Evolutionary conservation across 2,113 vertebrate genomes (phyloP).

Genomic region (Gadus macrocephalus): DNA sequence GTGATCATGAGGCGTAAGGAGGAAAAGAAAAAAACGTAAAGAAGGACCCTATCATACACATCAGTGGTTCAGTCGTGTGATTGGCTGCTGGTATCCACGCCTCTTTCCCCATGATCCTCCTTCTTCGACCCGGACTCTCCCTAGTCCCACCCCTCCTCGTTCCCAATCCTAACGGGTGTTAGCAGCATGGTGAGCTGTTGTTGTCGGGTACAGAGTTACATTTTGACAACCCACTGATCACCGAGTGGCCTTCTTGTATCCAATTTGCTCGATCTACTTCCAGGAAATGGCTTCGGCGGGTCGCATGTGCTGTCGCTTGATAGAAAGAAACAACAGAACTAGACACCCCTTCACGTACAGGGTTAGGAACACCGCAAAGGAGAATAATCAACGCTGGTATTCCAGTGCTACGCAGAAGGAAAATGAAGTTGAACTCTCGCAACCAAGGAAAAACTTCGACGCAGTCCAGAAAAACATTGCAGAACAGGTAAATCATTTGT

Average conservation of each 20-base stretch:
- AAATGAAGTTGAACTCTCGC: constrained; percentile 42
- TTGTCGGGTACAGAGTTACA: too few species aligned
- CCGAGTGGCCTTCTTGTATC: too few species aligned
- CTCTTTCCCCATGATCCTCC: neutral
- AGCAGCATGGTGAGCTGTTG: too few species aligned
- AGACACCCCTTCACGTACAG: neutral
- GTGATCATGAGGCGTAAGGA: too few species aligned
- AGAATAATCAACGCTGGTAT: constrained; percentile 23
- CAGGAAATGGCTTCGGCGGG: too few species aligned
- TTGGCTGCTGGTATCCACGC: constrained; percentile 43
- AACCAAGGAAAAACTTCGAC: constrained; percentile 38
- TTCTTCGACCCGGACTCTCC: neutral
- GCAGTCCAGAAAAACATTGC: constrained; percentile 21
- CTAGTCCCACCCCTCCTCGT: neutral
- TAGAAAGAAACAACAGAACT: constrained; percentile 6
- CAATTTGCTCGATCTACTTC: too few species aligned
- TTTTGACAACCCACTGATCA: too few species aligned
- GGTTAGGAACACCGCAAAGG: neutral
- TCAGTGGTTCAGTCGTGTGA: constrained; percentile 3
- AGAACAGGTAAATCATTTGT: constrained; percentile 38
- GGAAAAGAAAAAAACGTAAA: too few species aligned
- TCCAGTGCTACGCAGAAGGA: constrained; percentile 55
- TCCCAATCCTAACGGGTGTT: too few species aligned
- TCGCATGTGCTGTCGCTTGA: constrained; percentile 28
- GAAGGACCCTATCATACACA: too few species aligned